Evolutionary conservation across 2,888 invertebrate species (phyloP), one percentile per base, ranked within the genome.

Genomic region (Tachina grossa): DNA sequence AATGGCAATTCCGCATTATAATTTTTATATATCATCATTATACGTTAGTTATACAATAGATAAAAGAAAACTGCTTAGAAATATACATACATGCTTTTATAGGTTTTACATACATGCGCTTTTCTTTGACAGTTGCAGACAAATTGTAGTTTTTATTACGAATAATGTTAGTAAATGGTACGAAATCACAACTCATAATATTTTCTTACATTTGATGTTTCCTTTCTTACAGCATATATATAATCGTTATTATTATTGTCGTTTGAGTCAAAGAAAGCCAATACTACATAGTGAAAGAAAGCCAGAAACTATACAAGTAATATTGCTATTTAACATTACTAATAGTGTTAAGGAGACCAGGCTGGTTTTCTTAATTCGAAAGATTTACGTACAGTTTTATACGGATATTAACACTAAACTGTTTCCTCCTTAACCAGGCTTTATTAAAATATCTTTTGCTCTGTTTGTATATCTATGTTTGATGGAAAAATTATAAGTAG

Each of bases 171-270:
- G 55, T 41, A 59, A 69, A 61, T 39, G 47, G 66, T 45, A 76
- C 63, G 72, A 83, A 83, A 78, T 78, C 83, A 78, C 78, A 78
- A 51, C 55, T 47, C 74, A 83, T 75, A 83, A 83, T 75, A 83
- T 74, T 83, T 79, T 79, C 74, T 74, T 68, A 74, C 69, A 74
- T 79, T 79, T 69, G 83, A 83, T 83, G 74, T 83, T 74, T 83
- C 69, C 68, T 68, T 22, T 49, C n/a, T 31, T n/a, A 55, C 31
- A 19, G 53, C 4, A 51, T 19, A 61, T n/a, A 22, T 22, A 57
- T 41, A 43, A 31, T 68, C 22, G 59, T 83, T 77, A 63, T 82
- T 61, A 71, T 75, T 61, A 71, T 75, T 74, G 66, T 45, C 45
- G 75, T 68, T 66, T 66, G 72, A 72, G 47, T 63, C 61, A 49